phyloP scores from a whole-genome alignment of 37 sponge, comb jelly and placozoan genomes.

The Corticium candelabrum region DNA sequence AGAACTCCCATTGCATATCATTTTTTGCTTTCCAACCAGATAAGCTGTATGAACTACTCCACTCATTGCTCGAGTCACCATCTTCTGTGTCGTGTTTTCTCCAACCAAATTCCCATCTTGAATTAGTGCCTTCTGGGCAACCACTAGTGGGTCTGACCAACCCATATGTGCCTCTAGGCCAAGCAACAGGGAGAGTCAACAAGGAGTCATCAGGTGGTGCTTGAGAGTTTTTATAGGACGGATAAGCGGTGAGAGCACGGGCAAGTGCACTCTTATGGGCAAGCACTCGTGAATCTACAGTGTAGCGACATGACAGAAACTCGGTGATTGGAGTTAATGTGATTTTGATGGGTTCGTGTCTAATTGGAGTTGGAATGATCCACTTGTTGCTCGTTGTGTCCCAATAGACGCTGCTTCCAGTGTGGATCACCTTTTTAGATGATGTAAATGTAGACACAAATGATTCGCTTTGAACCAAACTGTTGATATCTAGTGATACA shows the following conservation, averaged over 20 bases:
- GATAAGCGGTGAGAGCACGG: neutral
- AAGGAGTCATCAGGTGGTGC: neutral
- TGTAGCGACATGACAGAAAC: neutral
- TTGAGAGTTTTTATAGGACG: neutral
- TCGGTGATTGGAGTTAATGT: neutral
- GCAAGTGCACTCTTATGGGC: neutral
- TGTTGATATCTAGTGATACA: neutral
- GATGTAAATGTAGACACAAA: neutral
- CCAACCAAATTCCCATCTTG: neutral
- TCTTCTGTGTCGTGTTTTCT: constrained; percentile 17
- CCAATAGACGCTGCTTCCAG: neutral
- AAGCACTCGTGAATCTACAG: neutral
- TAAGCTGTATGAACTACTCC: neutral
- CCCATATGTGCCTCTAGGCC: constrained; percentile 16
- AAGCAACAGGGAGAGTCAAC: neutral
- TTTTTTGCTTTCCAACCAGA: no score
- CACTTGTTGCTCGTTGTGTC: neutral
- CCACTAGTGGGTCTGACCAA: neutral
- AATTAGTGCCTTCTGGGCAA: neutral
- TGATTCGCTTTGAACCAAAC: neutral
- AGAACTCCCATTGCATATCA: neutral
- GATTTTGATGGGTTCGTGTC: neutral
- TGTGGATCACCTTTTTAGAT: neutral
- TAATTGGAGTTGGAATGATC: neutral
- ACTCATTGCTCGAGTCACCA: neutral